Evolutionary conservation across 2,888 invertebrate species (phyloP).

Genomic region (Patella caerulea): DNA sequence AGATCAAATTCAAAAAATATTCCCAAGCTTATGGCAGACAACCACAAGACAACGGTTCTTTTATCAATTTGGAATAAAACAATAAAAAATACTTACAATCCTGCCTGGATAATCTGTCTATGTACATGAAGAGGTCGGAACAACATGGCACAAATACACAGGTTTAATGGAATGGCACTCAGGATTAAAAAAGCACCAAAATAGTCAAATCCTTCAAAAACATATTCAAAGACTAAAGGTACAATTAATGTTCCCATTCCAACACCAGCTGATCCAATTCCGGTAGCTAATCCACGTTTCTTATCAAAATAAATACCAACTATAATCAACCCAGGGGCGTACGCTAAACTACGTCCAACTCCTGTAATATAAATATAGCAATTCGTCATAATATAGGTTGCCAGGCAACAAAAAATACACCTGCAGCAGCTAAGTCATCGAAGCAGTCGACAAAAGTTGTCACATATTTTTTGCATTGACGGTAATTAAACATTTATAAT

Average conservation of each 20-base stretch:
- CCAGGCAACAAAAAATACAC: no score
- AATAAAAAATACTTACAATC: slow-evolving; percentile 3
- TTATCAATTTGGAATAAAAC: background rate
- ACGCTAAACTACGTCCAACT: slow-evolving; percentile 52
- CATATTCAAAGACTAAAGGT: slow-evolving; percentile 46
- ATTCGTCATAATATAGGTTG: no score
- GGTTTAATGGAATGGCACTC: slow-evolving; percentile 46
- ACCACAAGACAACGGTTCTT: no score
- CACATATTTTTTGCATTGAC: no score
- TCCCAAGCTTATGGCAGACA: no score
- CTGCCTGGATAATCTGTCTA: slow-evolving; percentile 15
- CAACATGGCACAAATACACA: slow-evolving; percentile 47
- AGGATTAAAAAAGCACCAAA: slow-evolving; percentile 52
- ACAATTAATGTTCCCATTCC: slow-evolving; percentile 56
- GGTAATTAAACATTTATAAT: no score
- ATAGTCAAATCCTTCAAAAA: slow-evolving; percentile 50
- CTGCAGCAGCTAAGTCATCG: no score
- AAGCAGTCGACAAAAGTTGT: no score
- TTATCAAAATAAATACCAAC: slow-evolving; percentile 58
- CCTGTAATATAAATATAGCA: slow-evolving; percentile 39
- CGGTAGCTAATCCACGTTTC: slow-evolving; percentile 52
- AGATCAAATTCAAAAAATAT: no score
- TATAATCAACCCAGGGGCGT: slow-evolving; percentile 53
- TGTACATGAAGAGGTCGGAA: slow-evolving; percentile 48
- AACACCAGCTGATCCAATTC: slow-evolving; percentile 56